Evolutionary conservation across 2,888 invertebrate species (phyloP).

Genomic region (Emmelina monodactyla): DNA sequence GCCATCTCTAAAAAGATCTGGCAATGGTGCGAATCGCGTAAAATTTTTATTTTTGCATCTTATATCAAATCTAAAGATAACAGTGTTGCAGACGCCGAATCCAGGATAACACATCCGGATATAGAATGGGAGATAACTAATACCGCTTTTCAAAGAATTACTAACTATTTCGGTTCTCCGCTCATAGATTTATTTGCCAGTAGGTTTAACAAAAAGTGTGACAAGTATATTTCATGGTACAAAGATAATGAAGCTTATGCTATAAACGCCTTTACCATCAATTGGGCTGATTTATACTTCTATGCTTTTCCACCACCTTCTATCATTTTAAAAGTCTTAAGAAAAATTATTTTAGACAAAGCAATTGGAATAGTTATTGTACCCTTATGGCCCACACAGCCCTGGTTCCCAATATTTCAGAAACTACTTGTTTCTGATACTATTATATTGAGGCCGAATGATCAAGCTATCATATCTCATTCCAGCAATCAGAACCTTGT

Average conservation of each 20-base stretch:
- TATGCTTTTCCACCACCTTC: no score
- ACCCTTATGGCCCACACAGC: neutral
- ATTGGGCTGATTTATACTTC: no score
- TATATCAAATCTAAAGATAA: neutral
- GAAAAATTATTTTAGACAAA: neutral
- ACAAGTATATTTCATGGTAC: no score
- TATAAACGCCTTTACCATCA: no score
- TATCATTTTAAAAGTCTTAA: no score
- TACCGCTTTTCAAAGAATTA: neutral
- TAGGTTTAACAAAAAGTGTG: no score
- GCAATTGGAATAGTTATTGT: neutral
- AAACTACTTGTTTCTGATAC: neutral
- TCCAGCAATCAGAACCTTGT: constrained; percentile 9
- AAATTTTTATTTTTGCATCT: neutral
- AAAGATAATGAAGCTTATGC: no score
- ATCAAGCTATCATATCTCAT: constrained; percentile 3
- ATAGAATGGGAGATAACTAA: neutral
- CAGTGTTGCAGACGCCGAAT: neutral
- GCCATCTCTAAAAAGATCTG: neutral
- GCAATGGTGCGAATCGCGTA: neutral
- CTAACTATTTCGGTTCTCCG: neutral
- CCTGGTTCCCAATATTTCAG: neutral
- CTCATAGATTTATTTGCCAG: neutral
- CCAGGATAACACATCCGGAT: neutral
- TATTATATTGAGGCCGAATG: neutral